Percentiles rank a stretch among this genome's conserved stretches.
These are phyloP conservation scores for Trichoplusia ni DNA, from an alignment of 1,140 invertebrate genomes.

Conservation along the genomic window DNA sequence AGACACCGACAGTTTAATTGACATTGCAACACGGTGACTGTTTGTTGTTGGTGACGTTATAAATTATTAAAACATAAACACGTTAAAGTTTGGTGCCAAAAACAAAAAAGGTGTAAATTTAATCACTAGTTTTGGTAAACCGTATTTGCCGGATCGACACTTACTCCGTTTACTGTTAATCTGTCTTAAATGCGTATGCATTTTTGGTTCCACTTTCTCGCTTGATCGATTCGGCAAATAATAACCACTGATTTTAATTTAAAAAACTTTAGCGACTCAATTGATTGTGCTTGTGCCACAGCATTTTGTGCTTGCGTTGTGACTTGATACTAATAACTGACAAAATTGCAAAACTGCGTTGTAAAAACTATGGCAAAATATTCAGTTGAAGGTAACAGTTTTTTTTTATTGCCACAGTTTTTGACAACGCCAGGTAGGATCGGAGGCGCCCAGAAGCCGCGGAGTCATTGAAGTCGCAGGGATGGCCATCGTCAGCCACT, in stretches of 20 bases:
- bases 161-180: background rate
- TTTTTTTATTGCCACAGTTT: constrained; percentile 26
- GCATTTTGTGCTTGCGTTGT: constrained; percentile 24
- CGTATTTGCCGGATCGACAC: constrained; percentile 9
- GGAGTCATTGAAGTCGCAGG: constrained; percentile 27
- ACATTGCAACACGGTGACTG: constrained; percentile 14
- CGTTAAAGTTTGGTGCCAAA: constrained; percentile 12
- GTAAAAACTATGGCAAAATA: constrained; percentile 9
- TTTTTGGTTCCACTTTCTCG: too few relatives aligned
- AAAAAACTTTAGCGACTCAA: background rate
- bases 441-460: constrained; percentile 67
- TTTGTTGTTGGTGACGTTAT: constrained; percentile 19
- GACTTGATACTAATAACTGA: constrained; percentile 13
- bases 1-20: constrained; percentile 23
- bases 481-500: constrained; percentile 66
- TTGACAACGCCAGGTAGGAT: constrained; percentile 55
- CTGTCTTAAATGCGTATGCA: too few relatives aligned
- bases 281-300: constrained; percentile 10
- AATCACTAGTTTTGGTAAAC: background rate
- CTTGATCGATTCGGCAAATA: constrained; percentile 16
- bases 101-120: constrained; percentile 1
- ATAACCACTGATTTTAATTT: background rate
- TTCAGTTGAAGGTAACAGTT: background rate
- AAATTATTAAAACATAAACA: constrained; percentile 15
- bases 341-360: background rate